Base-by-base conservation (phyloP, 2,888 invertebrate species). In the Dendrolimus pini region DNA sequence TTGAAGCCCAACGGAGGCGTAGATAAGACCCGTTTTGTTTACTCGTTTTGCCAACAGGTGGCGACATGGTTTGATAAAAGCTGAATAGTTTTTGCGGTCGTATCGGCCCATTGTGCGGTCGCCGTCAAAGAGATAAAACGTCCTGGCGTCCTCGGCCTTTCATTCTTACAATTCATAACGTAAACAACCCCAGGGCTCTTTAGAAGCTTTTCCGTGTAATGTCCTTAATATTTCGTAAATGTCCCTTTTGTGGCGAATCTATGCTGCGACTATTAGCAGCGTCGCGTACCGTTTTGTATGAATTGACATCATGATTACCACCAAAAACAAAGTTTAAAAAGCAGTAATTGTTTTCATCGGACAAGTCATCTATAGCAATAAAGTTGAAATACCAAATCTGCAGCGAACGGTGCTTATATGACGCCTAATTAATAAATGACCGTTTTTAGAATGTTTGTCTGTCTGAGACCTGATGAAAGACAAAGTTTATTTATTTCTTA, bases 21-120 rank as follows among this genome's bases (percentile, higher is more conserved):
- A 62, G 70, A 71, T 73, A 68, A 67, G 65, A 62, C 58, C 59
- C 58, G 64, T 60, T 58, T 61, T 65, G 58, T 61, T 70, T 65
- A 67, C 62, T 61, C 30, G 30, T 6, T 30, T 6, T 3, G 64
- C 71, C 79, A 82, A 83, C 84, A 84, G 84, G 83, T 84, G 82
- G 71, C 76, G 69, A 66, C 54, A 60, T 56, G 57, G 59, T 55
- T 60, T 65, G 69, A 72, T 67, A 72, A 68, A 62, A 61, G 65
- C 64, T 83, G 81, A 81, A 82, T 85, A 84, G 83, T 85, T 83
- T 74, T 77, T 70, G 66, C 65, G 60, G 63, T 68, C 66, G 68
- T 72, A 77, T 74, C 70, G 72, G 67, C 59, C 63, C 64, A 69
- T 74, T 71, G 71, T 76, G 62, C 58, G 61, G 58, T 54, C 59